Evolutionary conservation across 1,140 invertebrate genomes (phyloP), one percentile per base, ranked within the genome.

Genomic region (Leptinotarsa texana): DNA sequence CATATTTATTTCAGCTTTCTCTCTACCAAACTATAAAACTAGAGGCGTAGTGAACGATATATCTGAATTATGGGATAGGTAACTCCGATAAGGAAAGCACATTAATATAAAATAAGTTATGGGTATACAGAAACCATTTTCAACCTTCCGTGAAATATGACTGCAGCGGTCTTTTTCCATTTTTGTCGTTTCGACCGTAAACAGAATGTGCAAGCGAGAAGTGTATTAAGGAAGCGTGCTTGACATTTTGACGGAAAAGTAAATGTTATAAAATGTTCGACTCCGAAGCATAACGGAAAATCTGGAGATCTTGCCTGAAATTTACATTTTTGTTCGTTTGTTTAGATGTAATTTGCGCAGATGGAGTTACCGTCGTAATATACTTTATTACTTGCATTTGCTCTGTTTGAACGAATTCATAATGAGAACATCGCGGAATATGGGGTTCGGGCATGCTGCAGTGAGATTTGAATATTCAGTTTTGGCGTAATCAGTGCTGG

Each of bases 351-450:
- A 57, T 57, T 57, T 57, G 51, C n/a, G n/a, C 51, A 57, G 51
- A 57, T 57, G 51, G 51, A 57, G 51, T 57, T 57, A 57, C 15
- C 15, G 51, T 57, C 15, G n/a, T 57, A 18, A 57, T 57, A 15
- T 57, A 18, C 51, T 57, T 57, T 57, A 57, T 57, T 57, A 57
- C n/a, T 57, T 57, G 51, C 51, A 57, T 57, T 57, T 57, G 51
- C 51, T 57, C 51, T 57, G 4, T 57, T 57, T 42, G 33, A 33
- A 33, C 33, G 33, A 33, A 33, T 33, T 33, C 33, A 33, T 33
- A 33, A 33, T 33, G 8, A 33, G 33, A 33, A 11, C 33, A 33
- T 33, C 33, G 6, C 33, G 8, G 1, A 33, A 8, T 33, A 33
- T 33, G 33, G 33, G 33, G 33, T 33, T 33, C 6, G 4, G 27